A percentile compares a stretch with the other conserved stretches of the same genome.
Evolutionary conservation across 2,888 invertebrate genomes (phyloP).

Genomic region (Hypsopygia costalis): DNA sequence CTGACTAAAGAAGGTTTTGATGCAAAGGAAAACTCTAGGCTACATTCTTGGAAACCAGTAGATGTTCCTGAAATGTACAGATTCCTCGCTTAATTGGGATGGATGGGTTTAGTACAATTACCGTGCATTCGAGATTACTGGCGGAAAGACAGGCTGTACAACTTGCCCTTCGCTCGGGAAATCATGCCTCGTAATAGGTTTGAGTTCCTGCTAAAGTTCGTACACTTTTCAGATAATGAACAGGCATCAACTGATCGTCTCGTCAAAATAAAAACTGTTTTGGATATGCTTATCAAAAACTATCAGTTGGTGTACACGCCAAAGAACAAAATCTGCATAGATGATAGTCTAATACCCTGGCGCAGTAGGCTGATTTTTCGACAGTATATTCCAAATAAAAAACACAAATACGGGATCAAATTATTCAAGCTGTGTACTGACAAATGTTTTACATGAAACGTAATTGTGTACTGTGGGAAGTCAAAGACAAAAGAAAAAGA

Average conservation of each 20-base stretch:
- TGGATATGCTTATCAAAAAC: slow-evolving; percentile 2
- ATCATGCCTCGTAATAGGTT: too few relatives aligned
- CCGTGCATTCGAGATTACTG: slow-evolving; percentile 13
- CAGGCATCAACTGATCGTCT: slow-evolving; percentile 1
- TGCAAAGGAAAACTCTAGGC: slow-evolving; percentile 6
- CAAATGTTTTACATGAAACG: background rate
- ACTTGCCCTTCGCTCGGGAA: slow-evolving; percentile 8
- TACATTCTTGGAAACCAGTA: slow-evolving; percentile 6
- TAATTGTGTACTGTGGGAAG: background rate
- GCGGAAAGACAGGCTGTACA: slow-evolving; percentile 12
- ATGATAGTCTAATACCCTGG: too few relatives aligned
- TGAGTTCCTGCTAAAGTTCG: too few relatives aligned
- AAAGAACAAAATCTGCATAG: background rate
- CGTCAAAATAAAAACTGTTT: slow-evolving; percentile 8
- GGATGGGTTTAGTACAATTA: slow-evolving; percentile 19
- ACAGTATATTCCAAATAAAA: too few relatives aligned
- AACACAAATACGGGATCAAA: too few relatives aligned
- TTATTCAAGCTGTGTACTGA: background rate
- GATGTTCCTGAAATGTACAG: slow-evolving; percentile 2
- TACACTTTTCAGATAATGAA: too few relatives aligned
- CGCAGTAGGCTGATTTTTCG: too few relatives aligned
- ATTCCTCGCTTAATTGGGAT: slow-evolving; percentile 15
- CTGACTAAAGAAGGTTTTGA: slow-evolving; percentile 5
- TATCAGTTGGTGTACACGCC: slow-evolving; percentile 9
- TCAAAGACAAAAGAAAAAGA: too few relatives aligned